Evolutionary conservation across 2,797 vertebrate genomes (phyloP).

Genomic region (Tauraco hartlaubi): DNA sequence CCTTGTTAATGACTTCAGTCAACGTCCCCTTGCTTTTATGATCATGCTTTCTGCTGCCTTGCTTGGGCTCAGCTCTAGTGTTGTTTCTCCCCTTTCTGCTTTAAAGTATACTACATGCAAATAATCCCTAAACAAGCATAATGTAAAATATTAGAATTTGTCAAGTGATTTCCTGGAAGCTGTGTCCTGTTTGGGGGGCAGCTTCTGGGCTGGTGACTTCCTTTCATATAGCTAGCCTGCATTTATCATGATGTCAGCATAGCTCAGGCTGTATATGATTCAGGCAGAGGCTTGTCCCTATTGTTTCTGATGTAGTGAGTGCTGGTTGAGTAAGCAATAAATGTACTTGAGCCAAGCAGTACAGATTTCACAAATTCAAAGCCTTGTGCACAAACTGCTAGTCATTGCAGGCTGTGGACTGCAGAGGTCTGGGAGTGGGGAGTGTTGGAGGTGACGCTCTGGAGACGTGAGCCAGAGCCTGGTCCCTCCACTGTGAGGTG

Average conservation of each 20-base stretch:
- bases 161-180: conserved; percentile 6
- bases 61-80: background rate
- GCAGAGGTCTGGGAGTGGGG: background rate
- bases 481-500: background rate
- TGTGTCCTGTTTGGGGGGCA: background rate
- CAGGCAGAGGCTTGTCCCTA: background rate
- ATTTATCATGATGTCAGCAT: background rate
- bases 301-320: background rate
- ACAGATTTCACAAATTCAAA: background rate
- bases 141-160: background rate
- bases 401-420: background rate
- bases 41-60: background rate
- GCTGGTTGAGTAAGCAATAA: background rate
- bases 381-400: background rate
- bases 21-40: background rate
- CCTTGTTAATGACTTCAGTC: background rate
- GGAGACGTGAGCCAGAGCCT: background rate
- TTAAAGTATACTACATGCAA: background rate
- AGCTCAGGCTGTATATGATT: background rate
- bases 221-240: background rate
- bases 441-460: accelerated
- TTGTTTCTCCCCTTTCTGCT: background rate
- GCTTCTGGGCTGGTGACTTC: background rate
- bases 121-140: background rate
- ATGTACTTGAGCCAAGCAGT: background rate